phyloP scores from a whole-genome alignment of 2,113 vertebrate species.

The Caretta caretta region DNA sequence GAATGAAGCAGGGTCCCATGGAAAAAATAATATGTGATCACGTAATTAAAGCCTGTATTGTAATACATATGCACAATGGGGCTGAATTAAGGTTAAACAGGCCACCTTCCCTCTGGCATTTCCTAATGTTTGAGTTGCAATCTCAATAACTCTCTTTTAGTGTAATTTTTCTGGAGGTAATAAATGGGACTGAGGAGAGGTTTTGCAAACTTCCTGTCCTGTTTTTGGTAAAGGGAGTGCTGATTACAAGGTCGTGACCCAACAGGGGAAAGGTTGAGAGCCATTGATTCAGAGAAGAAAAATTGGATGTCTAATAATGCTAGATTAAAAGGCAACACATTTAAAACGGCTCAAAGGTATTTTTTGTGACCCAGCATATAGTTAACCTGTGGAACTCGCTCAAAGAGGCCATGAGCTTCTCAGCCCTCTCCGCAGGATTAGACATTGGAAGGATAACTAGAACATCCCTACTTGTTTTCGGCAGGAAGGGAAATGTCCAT shows the following conservation, averaged over 20 bases:
- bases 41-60: neutral
- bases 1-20: no score
- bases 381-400: no score
- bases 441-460: neutral
- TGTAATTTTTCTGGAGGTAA: neutral
- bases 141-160: neutral
- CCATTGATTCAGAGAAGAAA: neutral
- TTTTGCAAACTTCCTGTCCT: neutral
- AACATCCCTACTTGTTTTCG: neutral
- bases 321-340: neutral
- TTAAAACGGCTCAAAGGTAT: neutral
- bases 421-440: neutral
- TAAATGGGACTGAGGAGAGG: neutral
- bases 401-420: neutral
- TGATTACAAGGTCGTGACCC: neutral
- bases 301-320: neutral
- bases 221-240: neutral
- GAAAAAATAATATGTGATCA: neutral
- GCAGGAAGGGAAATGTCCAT: neutral
- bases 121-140: neutral
- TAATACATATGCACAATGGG: neutral
- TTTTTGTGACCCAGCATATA: neutral
- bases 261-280: no score
- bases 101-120: no score
- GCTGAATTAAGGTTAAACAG: neutral